A percentile compares a stretch with the other conserved stretches of the same genome.
Conservation (phyloP, 2,888 invertebrate genomes). For the Archaeoteleia sp. region DNA sequence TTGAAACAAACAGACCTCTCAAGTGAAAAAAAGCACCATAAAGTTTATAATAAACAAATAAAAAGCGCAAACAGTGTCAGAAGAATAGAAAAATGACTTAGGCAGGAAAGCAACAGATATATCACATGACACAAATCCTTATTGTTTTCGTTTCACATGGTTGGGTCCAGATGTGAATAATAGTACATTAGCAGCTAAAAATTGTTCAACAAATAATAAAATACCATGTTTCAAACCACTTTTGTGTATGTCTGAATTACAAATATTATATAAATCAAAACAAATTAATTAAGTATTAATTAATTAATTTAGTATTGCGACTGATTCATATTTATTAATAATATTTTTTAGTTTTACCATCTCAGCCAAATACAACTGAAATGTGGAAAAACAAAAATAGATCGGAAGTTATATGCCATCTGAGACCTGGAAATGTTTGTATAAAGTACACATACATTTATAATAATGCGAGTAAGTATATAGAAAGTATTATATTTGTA, state of each 20-base stretch:
- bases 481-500: neutral
- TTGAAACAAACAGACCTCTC: too few species aligned
- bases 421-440: slow-evolving; percentile 58
- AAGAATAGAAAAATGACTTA: slow-evolving; percentile 4
- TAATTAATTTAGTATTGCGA: neutral
- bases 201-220: slow-evolving; percentile 43
- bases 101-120: too few species aligned
- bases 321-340: neutral
- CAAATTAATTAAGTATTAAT: neutral
- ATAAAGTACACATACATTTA: slow-evolving; percentile 61
- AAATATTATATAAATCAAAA: neutral
- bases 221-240: slow-evolving; percentile 44
- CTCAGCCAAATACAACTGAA: slow-evolving; percentile 53
- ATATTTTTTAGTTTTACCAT: slow-evolving; percentile 39
- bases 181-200: slow-evolving; percentile 5
- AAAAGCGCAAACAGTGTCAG: neutral
- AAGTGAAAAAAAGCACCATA: too few species aligned
- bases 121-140: slow-evolving; percentile 25
- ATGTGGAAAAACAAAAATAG: slow-evolving; percentile 56
- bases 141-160: slow-evolving; percentile 68
- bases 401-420: slow-evolving; percentile 52
- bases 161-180: slow-evolving; percentile 48
- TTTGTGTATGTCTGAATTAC: slow-evolving; percentile 6
- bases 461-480: slow-evolving; percentile 59
- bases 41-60: too few species aligned